phyloP scores from a whole-genome alignment of 2,888 invertebrate species.

The Cancer borealis region DNA sequence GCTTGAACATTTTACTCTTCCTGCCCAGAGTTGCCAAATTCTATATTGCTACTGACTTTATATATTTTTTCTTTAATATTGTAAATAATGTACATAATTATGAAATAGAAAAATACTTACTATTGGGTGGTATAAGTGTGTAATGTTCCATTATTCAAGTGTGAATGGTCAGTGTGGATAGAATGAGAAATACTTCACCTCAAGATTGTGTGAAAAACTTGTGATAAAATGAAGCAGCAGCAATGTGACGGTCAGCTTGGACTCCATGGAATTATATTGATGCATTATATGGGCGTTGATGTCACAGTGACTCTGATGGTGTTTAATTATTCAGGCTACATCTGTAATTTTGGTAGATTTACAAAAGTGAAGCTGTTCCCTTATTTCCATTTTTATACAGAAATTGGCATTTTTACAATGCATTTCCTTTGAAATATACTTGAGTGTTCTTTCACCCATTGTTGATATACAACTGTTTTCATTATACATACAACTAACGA shows the following conservation, averaged over 20 bases:
- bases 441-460: conserved; percentile 42
- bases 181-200: conserved; percentile 54
- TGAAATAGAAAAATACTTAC: conserved; percentile 49
- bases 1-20: conserved; percentile 67
- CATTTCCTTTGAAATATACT: conserved; percentile 68
- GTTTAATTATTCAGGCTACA: conserved; percentile 63
- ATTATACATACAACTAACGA: not conserved
- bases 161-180: conserved; percentile 46
- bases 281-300: conserved; percentile 42
- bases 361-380: conserved; percentile 58
- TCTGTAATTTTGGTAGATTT: conserved; percentile 65
- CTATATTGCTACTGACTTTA: conserved; percentile 71
- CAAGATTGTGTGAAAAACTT: conserved; percentile 47
- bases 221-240: conserved; percentile 37
- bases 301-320: conserved; percentile 52
- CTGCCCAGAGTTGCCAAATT: conserved; percentile 71
- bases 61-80: conserved; percentile 66
- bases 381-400: conserved; percentile 75
- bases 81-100: conserved; percentile 71
- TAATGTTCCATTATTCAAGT: conserved; percentile 38
- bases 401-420: conserved; percentile 71
- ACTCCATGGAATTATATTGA: conserved; percentile 6
- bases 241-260: not conserved
- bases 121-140: conserved; percentile 57
- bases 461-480: not conserved